Evolutionary conservation across 2,888 invertebrate genomes (phyloP), one percentile per base, ranked within the genome.

Genomic region (Tenthredo scrophulariae): DNA sequence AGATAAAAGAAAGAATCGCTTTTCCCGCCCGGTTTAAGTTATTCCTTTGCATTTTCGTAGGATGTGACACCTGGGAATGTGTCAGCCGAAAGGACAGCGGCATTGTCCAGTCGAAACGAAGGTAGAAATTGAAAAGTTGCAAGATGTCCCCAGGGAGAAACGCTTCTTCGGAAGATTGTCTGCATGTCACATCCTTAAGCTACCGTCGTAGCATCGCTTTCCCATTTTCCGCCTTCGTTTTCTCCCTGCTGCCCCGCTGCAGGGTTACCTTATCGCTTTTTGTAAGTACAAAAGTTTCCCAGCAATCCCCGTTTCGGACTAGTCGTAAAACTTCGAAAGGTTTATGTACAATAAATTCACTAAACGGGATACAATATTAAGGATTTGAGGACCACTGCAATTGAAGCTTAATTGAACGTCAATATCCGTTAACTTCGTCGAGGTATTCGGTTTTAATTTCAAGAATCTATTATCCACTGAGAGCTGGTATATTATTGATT

Each of bases 71-170:
- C 37, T 80, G 58, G 62, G 80, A 80, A 29, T 46, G 33, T 50
- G 40, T 62, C 80, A 54, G 40, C 62, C 43, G 15, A 40, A 80
- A 62, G 62, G 80, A 40, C 62, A 58, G 58, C 7, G 18, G 22
- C 80, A 50, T 80, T 80, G 80, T 80, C 62, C 58, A 40, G 80
- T 62, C 40, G 62, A 77, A 22, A 62, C 37, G 40, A 80, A 62
- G 40, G 62, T 80, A 62, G 80, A 80, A 80, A 80, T 80, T 80
- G 62, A 80, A 80, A 80, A 80, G 80, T 80, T 62, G 62, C 80
- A 80, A 80, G 80, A n/a, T 80, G 40, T 80, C 62, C 40, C 37
- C 37, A 13, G 79, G 80, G 80, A 54, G 22, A 33, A 18, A 33
- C 10, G n/a, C 26, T n/a, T 80, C 37, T 37, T 62, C 40, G 10